These are phyloP conservation scores for Leuctra nigra DNA, from an alignment of 2,888 invertebrate species.

Conservation along the genomic window DNA sequence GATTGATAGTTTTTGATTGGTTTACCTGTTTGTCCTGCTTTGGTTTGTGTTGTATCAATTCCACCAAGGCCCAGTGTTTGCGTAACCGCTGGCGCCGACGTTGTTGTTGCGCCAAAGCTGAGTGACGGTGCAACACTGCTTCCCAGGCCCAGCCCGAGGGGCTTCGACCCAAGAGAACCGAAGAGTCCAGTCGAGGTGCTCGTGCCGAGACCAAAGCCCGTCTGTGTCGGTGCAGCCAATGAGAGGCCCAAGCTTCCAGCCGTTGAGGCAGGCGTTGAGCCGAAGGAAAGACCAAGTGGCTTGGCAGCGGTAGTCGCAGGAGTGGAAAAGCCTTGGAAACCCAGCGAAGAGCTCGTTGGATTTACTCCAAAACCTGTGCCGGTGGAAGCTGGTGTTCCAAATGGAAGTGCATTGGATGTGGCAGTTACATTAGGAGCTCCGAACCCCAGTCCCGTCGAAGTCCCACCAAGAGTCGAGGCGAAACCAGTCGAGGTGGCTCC, in stretches of 20 bases:
- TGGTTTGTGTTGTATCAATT: conserved; percentile 47
- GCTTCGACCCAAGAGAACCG: conserved; percentile 19
- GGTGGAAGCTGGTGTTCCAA: conserved; percentile 32
- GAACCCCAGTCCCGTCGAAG: conserved; percentile 29
- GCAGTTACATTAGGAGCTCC: conserved; percentile 31
- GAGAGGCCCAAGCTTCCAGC: background rate
- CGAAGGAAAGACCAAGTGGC: conserved; percentile 28
- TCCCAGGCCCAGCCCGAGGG: background rate
- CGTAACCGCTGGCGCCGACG: conserved; percentile 35
- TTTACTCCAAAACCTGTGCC: conserved; percentile 21
- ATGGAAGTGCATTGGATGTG: conserved; percentile 35
- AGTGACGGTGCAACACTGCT: background rate
- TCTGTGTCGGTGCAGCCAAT: background rate
- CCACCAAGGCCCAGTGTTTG: conserved; percentile 62
- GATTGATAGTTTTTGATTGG: background rate
- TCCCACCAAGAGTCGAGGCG: conserved; percentile 22
- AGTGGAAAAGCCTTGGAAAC: conserved; percentile 1
- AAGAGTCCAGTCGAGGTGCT: conserved; percentile 1
- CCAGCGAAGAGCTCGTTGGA: conserved; percentile 30
- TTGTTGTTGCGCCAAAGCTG: conserved; percentile 24
- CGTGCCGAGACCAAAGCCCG: conserved; percentile 2
- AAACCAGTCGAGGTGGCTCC: conserved; percentile 27
- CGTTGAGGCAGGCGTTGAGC: background rate
- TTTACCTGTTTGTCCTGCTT: conserved; percentile 38
- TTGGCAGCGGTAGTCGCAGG: conserved; percentile 22